Conservation (phyloP, 1,140 invertebrate genomes). For the Cotesia chilonis region DNA sequence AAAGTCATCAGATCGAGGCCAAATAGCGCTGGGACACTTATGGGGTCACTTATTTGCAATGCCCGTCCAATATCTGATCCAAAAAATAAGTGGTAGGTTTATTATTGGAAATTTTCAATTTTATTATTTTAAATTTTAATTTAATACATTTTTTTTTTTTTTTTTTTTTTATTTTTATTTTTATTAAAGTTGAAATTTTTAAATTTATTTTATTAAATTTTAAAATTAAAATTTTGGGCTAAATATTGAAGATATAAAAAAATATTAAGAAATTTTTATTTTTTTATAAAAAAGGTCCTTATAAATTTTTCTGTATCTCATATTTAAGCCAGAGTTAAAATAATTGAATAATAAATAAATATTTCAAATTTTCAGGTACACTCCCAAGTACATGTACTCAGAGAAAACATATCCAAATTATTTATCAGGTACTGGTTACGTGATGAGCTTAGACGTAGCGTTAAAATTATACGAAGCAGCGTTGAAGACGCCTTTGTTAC, state of each 20-base stretch:
- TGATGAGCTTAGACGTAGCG: constrained; percentile 78
- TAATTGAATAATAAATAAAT: constrained; percentile 5
- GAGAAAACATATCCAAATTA: constrained; percentile 81
- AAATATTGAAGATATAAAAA: too few species aligned
- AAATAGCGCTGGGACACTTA: constrained; percentile 66
- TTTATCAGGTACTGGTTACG: constrained; percentile 85
- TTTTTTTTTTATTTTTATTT: too few species aligned
- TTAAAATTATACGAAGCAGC: constrained; percentile 75
- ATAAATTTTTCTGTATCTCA: too few species aligned
- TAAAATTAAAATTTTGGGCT: too few species aligned
- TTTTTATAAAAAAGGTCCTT: too few species aligned
- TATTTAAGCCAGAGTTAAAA: neutral
- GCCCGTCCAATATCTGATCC: constrained; percentile 76
- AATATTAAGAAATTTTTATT: too few species aligned
- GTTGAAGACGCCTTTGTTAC: constrained; percentile 74
- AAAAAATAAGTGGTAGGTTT: constrained; percentile 78
- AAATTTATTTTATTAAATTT: too few species aligned
- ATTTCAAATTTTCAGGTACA: constrained; percentile 68
- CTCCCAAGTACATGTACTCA: constrained; percentile 81
- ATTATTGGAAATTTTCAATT: constrained; percentile 1
- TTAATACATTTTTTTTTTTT: neutral
- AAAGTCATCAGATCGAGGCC: constrained; percentile 56
- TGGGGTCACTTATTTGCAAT: constrained; percentile 79
- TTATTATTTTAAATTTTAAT: neutral
- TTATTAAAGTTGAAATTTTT: too few species aligned